Base-by-base conservation (phyloP, 2,113 vertebrate species). In the Brachionichthys hirsutus region DNA sequence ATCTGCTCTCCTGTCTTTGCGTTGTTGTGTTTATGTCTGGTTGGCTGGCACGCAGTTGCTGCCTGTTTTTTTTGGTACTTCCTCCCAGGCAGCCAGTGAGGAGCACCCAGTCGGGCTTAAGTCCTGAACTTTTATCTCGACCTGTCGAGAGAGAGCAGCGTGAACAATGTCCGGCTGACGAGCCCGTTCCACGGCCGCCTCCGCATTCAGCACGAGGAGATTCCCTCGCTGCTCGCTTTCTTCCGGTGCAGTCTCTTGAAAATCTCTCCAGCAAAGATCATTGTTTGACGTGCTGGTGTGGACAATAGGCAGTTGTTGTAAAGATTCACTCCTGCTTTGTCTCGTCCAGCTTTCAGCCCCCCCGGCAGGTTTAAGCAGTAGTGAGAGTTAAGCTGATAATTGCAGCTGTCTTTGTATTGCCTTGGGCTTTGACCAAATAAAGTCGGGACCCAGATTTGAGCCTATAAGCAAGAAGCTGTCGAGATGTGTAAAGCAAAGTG, bases 391-490 rank as follows among this genome's bases (percentile, higher is more conserved):
- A 68, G 64, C 63, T 65, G 51, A 65, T 83, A 81, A 79, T 82
- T 77, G 61, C 67, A 67, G 52, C 65, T 75, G 75, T 63, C 42
- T 59, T 36, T 36, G 18, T 34, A 24, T 42, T 54, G 85, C 85
- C 72, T 64, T n/a, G 7, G 81, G 85, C 70, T 65, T 12, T 22
- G 63, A 65, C 54, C 49, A 60, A 75, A 77, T 50, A 79, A 72
- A 68, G 67, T 65, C 48, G 48, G 41, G 24, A 47, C 15, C n/a
- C 41, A 60, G 51, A 69, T 78, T 68, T 66, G 44, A 75, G 60
- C 49, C 60, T 66, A 54, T 72, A 80, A 85, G 84, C 82, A 77
- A 80, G 36, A 77, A 80, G 36, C 63, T 79, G 74, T 84, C 75
- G 61, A 22, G 19, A 42, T 54, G 17, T 56, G 30, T 54, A 43